phyloP scores from a whole-genome alignment of 2,888 invertebrate genomes.

The Noctua janthe region DNA sequence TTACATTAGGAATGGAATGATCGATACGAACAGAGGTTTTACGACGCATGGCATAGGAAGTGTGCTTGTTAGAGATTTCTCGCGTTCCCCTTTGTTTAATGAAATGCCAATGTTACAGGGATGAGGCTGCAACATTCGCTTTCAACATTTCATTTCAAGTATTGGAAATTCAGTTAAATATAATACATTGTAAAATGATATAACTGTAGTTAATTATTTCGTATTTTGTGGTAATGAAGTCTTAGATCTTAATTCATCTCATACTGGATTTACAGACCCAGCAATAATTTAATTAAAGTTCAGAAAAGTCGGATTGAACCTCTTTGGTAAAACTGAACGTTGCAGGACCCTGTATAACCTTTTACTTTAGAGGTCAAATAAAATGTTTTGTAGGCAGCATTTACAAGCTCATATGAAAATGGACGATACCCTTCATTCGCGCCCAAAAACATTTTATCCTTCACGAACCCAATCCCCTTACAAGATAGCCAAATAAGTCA shows the following conservation, averaged over 20 bases:
- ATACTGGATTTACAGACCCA: background rate
- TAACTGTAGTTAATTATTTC: background rate
- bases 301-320: background rate
- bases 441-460: constrained; percentile 2
- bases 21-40: constrained; percentile 49
- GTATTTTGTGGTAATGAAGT: background rate
- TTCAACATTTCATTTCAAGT: background rate
- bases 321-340: background rate
- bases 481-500: constrained; percentile 9
- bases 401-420: background rate
- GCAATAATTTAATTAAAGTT: background rate
- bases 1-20: constrained; percentile 45
- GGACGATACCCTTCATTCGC: background rate
- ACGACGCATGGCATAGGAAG: constrained; percentile 47
- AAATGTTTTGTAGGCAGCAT: background rate
- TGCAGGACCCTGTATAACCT: background rate
- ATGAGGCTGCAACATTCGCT: background rate
- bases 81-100: constrained; percentile 32
- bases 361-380: background rate
- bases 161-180: background rate
- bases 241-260: background rate
- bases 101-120: constrained; percentile 7
- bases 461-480: background rate
- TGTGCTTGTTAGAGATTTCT: constrained; percentile 27
- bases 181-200: background rate